Conservation (phyloP, 2,797 vertebrate genomes). For the Sebastes diaconus region DNA sequence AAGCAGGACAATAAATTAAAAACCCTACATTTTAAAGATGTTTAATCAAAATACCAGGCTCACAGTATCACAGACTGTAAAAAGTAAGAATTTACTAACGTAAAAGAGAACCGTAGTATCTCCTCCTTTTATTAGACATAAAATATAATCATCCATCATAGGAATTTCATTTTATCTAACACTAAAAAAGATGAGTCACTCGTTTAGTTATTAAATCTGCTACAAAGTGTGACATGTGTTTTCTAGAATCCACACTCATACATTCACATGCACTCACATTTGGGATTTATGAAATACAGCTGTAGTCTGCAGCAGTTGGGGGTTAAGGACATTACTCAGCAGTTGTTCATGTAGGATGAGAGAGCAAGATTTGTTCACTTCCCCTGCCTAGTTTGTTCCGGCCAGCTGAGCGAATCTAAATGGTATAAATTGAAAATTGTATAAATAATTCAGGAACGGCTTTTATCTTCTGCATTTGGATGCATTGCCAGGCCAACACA, state of each 20-base stretch:
- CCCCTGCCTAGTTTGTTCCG: slow-evolving; percentile 1
- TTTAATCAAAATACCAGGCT: background rate
- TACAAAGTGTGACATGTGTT: background rate
- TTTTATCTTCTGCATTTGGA: slow-evolving; percentile 57
- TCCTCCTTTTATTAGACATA: background rate
- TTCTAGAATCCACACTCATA: background rate
- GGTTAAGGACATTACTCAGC: slow-evolving; percentile 39
- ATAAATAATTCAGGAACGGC: slow-evolving; percentile 57
- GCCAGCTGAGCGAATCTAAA: slow-evolving; percentile 36
- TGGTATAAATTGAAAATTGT: slow-evolving; percentile 43
- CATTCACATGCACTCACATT: background rate
- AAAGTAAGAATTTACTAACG: background rate
- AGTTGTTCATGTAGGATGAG: slow-evolving; percentile 40
- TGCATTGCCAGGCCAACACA: slow-evolving; percentile 20
- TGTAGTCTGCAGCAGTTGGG: slow-evolving; percentile 15
- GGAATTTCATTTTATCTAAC: background rate
- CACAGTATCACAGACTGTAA: background rate
- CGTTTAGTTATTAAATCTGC: background rate
- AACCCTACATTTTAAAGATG: background rate
- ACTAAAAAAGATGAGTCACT: background rate
- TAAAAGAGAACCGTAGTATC: background rate
- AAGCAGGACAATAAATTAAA: background rate
- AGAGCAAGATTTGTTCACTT: slow-evolving; percentile 39
- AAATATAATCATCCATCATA: background rate
- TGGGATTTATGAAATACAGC: slow-evolving; percentile 11